Evolutionary conservation across 2,888 invertebrate genomes (phyloP), one percentile per base, ranked within the genome.

Genomic region (Heliconius charithonia): DNA sequence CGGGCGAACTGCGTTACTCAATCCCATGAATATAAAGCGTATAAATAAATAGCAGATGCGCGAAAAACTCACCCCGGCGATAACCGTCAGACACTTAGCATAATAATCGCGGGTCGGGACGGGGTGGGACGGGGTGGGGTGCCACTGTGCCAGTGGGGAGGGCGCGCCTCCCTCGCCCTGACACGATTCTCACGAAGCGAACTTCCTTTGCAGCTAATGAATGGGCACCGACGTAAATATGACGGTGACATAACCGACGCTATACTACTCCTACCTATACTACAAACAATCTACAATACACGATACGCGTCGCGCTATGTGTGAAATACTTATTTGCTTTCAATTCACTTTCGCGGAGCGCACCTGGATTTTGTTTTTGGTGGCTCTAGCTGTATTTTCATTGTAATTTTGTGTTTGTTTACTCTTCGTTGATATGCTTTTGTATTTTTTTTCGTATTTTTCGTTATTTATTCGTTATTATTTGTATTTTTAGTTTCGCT

Each of bases 41-140:
- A 93, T 94, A 95, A 95, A 94, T 94, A 95, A 94, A 95, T 94
- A 95, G 93, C 94, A 94, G 95, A 95, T 94, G 95, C 93, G 94
- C 94, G 94, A 94, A 95, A 94, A 94, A 93, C 89, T 93, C 93
- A 89, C 93, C 93, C 93, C 91, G 91, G 86, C 88, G 87, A 88
- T 90, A 88, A 90, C 91, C 89, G 90, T 89, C 90, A 91, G 90
- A 93, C 93, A 93, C 93, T 94, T 94, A 92, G 93, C 94, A 94
- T 94, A 93, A 94, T 93, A 94, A 94, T 93, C 90, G 92, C 89
- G 91, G 91, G 91, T 86, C 82, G 74, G 83, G 79, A 83, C 89
- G 91, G 90, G 90, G 87, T 83, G 73, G 83, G 56, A 2, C 2
- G 59, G 91, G 90, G 87, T 83, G 73, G 83, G 79, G 83, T n/a